Conservation (phyloP, 2,888 invertebrate species). For the Chrysolina oricalcia region DNA sequence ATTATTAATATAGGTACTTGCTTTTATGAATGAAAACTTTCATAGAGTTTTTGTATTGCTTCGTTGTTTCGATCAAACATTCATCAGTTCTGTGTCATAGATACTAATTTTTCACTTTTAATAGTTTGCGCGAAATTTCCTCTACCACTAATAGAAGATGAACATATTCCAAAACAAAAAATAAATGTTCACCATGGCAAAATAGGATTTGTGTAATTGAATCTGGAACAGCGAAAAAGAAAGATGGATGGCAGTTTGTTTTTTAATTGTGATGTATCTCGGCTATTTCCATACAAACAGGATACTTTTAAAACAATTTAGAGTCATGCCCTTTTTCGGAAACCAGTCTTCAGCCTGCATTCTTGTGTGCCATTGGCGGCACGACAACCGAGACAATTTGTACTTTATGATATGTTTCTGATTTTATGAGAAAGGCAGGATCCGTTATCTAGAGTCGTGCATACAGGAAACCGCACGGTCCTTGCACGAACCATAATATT, state of each 20-base stretch:
- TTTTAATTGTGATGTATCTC: conserved; percentile 11
- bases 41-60: too few relatives aligned
- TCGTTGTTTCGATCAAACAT: too few relatives aligned
- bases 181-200: neutral
- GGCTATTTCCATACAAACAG: conserved; percentile 5
- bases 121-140: too few relatives aligned
- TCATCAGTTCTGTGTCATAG: too few relatives aligned
- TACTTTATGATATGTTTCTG: neutral
- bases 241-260: conserved; percentile 5
- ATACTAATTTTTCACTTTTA: too few relatives aligned
- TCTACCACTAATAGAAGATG: too few relatives aligned
- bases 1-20: too few relatives aligned
- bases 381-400: neutral
- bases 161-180: neutral
- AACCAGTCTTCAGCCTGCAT: conserved; percentile 3
- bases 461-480: neutral
- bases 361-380: neutral
- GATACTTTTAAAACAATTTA: conserved; percentile 2
- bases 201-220: neutral
- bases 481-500: neutral
- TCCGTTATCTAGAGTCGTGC: neutral
- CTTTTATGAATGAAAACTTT: too few relatives aligned
- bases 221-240: neutral
- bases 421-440: neutral
- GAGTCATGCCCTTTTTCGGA: conserved; percentile 8